Conservation (phyloP, 2,888 invertebrate species). For the Anodontia alba region DNA sequence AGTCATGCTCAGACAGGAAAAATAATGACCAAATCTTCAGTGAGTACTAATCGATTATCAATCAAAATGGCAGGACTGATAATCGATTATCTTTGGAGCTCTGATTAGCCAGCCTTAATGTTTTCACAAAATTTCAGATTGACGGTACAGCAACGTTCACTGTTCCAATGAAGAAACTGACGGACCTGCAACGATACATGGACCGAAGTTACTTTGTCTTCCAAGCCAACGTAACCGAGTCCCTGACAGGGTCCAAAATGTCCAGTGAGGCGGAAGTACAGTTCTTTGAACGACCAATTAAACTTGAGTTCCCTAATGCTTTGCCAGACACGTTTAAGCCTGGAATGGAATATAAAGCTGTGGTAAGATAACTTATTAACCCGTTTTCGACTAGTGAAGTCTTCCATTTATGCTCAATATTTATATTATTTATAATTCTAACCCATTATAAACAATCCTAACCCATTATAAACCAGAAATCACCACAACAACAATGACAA, state of each 20-base stretch:
- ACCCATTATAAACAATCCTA: too few species aligned
- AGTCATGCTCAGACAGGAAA: too few species aligned
- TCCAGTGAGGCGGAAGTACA: constrained; percentile 89
- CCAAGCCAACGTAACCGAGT: constrained; percentile 94
- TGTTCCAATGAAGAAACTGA: constrained; percentile 45
- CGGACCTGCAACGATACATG: constrained; percentile 38
- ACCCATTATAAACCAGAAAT: constrained; percentile 62
- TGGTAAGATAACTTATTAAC: constrained; percentile 47
- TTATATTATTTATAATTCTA: too few species aligned
- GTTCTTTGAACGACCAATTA: constrained; percentile 88
- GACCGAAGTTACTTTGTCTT: constrained; percentile 42
- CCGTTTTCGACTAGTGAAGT: too few species aligned
- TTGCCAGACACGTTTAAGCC: constrained; percentile 66
- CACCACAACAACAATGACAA: constrained; percentile 61
- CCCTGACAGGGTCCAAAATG: constrained; percentile 92
- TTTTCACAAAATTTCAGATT: constrained; percentile 64
- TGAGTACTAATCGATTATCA: too few species aligned
- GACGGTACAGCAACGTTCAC: constrained; percentile 63
- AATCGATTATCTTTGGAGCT: too few species aligned
- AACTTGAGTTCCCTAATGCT: constrained; percentile 63
- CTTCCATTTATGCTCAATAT: too few species aligned
- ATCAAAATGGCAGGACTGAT: too few species aligned
- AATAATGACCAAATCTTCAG: too few species aligned
- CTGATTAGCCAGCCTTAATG: too few species aligned
- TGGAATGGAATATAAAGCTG: constrained; percentile 62